These are phyloP conservation scores for Phymanthus crucifer DNA, from an alignment of 92 coral and sea anemone genomes.

Conservation along the genomic window DNA sequence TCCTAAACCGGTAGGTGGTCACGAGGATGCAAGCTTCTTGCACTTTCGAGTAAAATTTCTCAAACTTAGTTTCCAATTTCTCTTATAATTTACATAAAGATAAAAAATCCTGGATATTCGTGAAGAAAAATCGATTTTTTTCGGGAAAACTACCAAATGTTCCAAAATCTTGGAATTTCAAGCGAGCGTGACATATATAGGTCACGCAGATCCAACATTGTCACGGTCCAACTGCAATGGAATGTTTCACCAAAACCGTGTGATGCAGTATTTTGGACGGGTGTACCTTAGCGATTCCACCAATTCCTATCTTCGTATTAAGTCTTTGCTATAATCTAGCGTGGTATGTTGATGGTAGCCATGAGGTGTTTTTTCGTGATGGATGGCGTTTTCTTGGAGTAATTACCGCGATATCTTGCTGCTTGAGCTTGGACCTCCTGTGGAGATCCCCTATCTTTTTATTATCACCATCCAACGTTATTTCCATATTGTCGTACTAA, in stretches of 20 bases:
- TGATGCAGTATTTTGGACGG: neutral
- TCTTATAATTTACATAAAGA: neutral
- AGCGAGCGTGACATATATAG: constrained; percentile 5
- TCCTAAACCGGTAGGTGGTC: constrained; percentile 27
- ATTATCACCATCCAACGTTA: constrained; percentile 4
- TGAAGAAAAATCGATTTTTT: neutral
- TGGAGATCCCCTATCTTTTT: neutral
- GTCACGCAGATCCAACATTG: constrained; percentile 19
- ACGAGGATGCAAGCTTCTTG: neutral
- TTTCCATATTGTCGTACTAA: constrained; percentile 11
- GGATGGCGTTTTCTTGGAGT: neutral
- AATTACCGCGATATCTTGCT: neutral
- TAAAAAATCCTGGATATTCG: neutral
- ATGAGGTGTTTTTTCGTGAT: neutral
- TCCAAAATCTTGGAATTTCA: neutral
- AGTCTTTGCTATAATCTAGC: neutral
- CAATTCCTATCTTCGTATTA: neutral
- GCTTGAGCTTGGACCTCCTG: neutral
- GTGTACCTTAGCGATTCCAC: neutral
- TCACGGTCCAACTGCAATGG: constrained; percentile 31
- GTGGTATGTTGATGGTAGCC: neutral
- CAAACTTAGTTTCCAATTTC: neutral
- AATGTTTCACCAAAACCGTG: constrained; percentile 9
- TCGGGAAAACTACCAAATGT: neutral
- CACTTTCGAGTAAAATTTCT: neutral